Percentiles rank a stretch among this genome's conserved stretches.
Evolutionary conservation across 2,113 vertebrate genomes (phyloP).

Genomic region (Ancistrus triradiatus): DNA sequence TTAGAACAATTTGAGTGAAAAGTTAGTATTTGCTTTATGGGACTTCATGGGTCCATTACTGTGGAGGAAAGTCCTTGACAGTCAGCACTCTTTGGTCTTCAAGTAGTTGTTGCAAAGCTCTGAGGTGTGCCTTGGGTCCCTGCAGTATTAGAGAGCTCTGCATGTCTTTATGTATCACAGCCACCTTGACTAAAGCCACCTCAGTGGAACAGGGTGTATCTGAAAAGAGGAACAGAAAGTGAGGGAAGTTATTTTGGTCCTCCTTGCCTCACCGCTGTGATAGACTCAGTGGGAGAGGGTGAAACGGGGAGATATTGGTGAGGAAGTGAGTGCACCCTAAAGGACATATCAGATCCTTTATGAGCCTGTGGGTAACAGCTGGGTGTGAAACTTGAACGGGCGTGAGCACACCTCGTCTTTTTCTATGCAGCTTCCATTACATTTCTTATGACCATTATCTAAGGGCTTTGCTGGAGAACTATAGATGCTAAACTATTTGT

Average conservation of each 20-base stretch:
- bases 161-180: no score
- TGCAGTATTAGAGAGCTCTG: no score
- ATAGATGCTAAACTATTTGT: no score
- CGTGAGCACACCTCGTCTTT: not conserved
- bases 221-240: conserved; percentile 74
- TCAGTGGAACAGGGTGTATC: conserved; percentile 60
- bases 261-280: conserved; percentile 22
- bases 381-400: not conserved
- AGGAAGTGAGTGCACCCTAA: not conserved
- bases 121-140: no score
- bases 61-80: no score
- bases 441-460: no score
- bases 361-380: conserved; percentile 1
- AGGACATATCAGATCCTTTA: not conserved
- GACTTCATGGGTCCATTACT: no score
- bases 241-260: conserved; percentile 62
- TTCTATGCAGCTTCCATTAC: not conserved
- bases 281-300: conserved; percentile 29
- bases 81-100: no score
- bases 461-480: no score
- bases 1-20: no score
- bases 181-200: not conserved
- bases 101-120: no score
- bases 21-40: no score
- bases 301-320: conserved; percentile 1